These are phyloP conservation scores for Eustalomyia histrio DNA, from an alignment of 2,888 invertebrate species.

Conservation along the genomic window DNA sequence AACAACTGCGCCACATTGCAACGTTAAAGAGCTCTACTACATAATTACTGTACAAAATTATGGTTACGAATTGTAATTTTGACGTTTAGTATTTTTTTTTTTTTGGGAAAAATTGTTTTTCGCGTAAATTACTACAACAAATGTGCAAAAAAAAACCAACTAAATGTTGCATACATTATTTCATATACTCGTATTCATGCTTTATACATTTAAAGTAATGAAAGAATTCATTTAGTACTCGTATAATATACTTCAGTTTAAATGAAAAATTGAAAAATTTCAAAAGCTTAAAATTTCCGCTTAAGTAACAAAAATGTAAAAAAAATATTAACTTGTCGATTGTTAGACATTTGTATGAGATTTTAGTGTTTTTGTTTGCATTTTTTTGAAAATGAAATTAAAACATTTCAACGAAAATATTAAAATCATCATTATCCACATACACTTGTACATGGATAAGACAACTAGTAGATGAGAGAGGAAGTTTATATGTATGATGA, in stretches of 20 bases:
- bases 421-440: constrained; percentile 8
- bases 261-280: too few species aligned
- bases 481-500: background rate
- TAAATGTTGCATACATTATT: constrained; percentile 25
- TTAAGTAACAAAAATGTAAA: background rate
- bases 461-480: constrained; percentile 24
- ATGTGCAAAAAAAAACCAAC: constrained; percentile 2
- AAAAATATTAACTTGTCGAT: constrained; percentile 48
- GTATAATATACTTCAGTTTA: too few species aligned
- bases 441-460: constrained; percentile 26
- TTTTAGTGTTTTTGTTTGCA: background rate
- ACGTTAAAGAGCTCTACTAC: background rate
- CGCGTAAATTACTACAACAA: background rate
- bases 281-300: background rate
- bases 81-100: background rate
- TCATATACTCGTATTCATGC: background rate
- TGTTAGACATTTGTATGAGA: constrained; percentile 37
- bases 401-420: constrained; percentile 20
- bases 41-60: constrained; percentile 1
- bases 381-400: background rate
- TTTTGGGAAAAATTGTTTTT: background rate
- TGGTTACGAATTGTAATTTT: background rate
- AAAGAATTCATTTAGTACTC: too few species aligned
- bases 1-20: constrained; percentile 8
- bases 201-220: background rate